A percentile compares a stretch with the other conserved stretches of the same genome.
Conservation (phyloP, 2,888 invertebrate genomes). For the Drosophila diplacantha region DNA sequence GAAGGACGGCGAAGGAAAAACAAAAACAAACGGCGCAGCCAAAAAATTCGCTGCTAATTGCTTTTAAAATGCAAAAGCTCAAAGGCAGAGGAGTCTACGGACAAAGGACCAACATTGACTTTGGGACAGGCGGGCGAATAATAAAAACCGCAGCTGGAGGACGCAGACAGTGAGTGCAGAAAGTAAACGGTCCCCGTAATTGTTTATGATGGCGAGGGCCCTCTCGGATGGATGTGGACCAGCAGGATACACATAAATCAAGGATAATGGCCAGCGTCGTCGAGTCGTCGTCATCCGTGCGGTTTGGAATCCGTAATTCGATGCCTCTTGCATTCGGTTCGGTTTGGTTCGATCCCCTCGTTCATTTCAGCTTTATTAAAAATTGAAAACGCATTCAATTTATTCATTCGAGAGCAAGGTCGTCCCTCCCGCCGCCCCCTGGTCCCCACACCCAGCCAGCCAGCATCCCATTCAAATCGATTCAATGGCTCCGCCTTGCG, state of each 20-base stretch:
- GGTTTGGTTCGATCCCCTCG: constrained; percentile 24
- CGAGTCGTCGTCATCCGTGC: constrained; percentile 60
- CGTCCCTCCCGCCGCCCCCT: constrained; percentile 31
- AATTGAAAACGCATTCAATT: constrained; percentile 72
- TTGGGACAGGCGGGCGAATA: constrained; percentile 42
- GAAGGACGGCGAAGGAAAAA: constrained; percentile 27
- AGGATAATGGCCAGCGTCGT: constrained; percentile 68
- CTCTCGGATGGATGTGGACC: constrained; percentile 37
- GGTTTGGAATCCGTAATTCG: constrained; percentile 67
- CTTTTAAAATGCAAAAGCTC: constrained; percentile 70
- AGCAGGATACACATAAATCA: constrained; percentile 71
- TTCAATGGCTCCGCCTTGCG: constrained; percentile 49
- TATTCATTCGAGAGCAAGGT: constrained; percentile 66
- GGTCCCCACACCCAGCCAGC: constrained; percentile 1
- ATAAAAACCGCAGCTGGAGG: constrained; percentile 63
- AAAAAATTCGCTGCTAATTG: constrained; percentile 70
- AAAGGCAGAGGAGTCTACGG: constrained; percentile 19
- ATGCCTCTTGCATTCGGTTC: constrained; percentile 65
- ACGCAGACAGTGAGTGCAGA: constrained; percentile 40
- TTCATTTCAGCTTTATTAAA: constrained; percentile 62
- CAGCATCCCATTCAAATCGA: constrained; percentile 51
- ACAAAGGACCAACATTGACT: constrained; percentile 63
- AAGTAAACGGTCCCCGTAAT: constrained; percentile 56
- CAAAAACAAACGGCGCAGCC: constrained; percentile 45
- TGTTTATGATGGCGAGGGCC: constrained; percentile 63